Evolutionary conservation across 2,888 invertebrate genomes (phyloP), one percentile per base, ranked within the genome.

Genomic region (Junonia oenone): DNA sequence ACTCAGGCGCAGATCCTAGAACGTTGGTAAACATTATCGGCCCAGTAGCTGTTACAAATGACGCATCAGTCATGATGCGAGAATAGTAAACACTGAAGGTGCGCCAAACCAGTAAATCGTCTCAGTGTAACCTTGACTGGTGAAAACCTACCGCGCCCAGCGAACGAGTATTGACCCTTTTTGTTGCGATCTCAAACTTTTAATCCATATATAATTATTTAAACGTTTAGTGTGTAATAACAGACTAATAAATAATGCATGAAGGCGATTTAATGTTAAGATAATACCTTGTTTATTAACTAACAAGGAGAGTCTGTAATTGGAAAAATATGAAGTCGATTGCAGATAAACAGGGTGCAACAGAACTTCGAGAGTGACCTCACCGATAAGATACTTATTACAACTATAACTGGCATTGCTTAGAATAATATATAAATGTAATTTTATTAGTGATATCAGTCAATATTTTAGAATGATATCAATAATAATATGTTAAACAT

Each of bases 1-100:
- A 89, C 75, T 87, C 88, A 88, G 68, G 65, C 79, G 72, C 78
- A 77, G 76, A 73, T 78, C 80, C 76, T 75, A 81, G 72, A 75
- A 73, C 72, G 73, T 75, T 71, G 76, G 81, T 81, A 82, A 85
- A 84, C 80, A 83, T 71, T 77, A 76, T 76, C 74, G 69, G 72
- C 67, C 19, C 72, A 73, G 77, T 72, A 72, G 75, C 67, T 63
- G 69, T 67, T 69, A 67, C 59, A 65, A 58, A 68, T 84, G 85
- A 87, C 86, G 76, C 85, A 86, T 79, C 72, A 68, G 62, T 66
- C 64, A 61, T 71, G 70, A 73, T 72, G 68, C 54, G 60, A 78
- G 77, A 71, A 75, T 75, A 71, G 67, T 68, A 72, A 68, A 74
- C 71, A 69, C 61, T 66, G 71, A 73, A 78, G 82, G 77, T 73